Evolutionary conservation across 1,140 invertebrate species (phyloP), one percentile per base, ranked within the genome.

Genomic region (Bombus terrestris): DNA sequence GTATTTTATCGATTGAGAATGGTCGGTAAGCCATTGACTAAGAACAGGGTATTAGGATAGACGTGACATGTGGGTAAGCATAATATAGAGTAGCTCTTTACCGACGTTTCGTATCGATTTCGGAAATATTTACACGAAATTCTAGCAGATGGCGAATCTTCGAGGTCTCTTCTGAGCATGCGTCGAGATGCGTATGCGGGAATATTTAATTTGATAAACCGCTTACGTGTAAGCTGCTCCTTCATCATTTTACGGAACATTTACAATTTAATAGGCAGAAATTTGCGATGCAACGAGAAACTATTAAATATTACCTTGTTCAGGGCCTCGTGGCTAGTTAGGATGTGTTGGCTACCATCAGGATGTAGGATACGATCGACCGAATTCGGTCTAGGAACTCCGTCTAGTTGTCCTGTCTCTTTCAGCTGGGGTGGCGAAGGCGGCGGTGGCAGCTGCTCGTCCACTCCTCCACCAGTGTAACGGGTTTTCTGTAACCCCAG

Each of bases 361-460:
- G 93, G 87, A 89, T 93, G 93, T 74, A 94, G 84, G 71, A 93
- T 92, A 78, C 92, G 92, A 25, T 94, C 93, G 72, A 92, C 93
- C 32, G 94, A 94, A 91, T 94, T 94, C 66, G 92, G 93, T 92
- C 92, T 92, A 71, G 93, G 86, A 82, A 92, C 90, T 37, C 90
- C 91, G 84, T 94, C 94, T 73, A 92, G 76, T 69, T 94, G 92
- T 28, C 86, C 88, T 28, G 90, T 88, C 78, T 96, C 95, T 78
- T 96, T 95, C 41, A 95, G 88, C 68, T 94, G 90, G 3, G 95
- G 95, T 57, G 96, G 96, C n/a, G 96, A 96, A 28, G 95, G 96
- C 43, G 96, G 96, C 2, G 96, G 95, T 81, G 96, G 96, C 81
- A 96, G 93, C 80, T 96, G 95, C 86, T 96, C 96, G 78, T 96